A percentile compares a stretch with the other conserved stretches of the same genome.
phyloP scores from a whole-genome alignment of 2,797 vertebrate species.

The Micrastur ruficollis region DNA sequence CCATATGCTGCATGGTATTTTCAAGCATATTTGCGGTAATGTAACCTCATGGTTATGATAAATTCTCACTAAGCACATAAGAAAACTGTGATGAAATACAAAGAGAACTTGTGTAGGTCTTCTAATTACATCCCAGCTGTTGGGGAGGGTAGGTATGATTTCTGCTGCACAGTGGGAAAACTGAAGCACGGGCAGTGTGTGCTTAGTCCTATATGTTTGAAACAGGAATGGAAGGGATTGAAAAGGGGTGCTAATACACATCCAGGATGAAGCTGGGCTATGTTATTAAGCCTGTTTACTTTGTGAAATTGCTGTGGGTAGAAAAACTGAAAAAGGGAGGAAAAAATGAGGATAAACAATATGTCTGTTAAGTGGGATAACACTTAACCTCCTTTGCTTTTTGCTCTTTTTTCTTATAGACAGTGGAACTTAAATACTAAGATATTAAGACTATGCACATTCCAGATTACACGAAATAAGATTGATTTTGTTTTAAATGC shows the following conservation, averaged over 20 bases:
- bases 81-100: neutral
- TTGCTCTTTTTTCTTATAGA: neutral
- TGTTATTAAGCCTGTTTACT: neutral
- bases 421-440: neutral
- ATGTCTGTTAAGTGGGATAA: neutral
- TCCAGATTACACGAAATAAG: constrained; percentile 4
- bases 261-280: neutral
- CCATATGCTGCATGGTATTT: neutral
- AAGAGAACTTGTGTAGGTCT: neutral
- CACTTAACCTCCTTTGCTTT: neutral
- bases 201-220: neutral
- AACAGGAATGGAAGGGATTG: neutral
- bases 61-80: neutral
- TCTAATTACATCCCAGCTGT: fast-evolving
- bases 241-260: neutral
- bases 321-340: neutral
- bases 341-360: neutral
- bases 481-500: constrained; percentile 10
- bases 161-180: neutral
- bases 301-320: neutral
- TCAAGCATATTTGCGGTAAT: neutral
- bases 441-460: neutral
- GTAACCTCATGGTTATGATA: neutral
- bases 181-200: neutral
- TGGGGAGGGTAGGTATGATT: neutral